phyloP scores from a whole-genome alignment of 2,797 vertebrate species.

The Enteromius argenteus region DNA sequence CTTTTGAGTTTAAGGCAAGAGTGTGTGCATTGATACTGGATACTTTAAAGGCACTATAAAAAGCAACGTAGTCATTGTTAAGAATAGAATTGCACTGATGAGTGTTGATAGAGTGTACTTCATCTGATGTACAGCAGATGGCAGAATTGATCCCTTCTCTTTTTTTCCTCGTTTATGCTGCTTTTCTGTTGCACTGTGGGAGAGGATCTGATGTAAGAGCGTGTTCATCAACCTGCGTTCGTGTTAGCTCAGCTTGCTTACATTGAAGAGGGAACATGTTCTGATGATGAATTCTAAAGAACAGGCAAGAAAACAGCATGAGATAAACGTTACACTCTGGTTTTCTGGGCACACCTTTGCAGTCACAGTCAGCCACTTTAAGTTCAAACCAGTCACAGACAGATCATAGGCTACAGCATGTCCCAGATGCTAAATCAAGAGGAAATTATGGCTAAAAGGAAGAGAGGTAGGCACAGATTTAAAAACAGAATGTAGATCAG shows the following conservation, averaged over 20 bases:
- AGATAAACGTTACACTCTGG: background rate
- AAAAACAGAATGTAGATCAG: conserved; percentile 18
- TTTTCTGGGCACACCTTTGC: conserved; percentile 34
- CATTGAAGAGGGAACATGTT: background rate
- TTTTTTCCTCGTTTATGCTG: conserved; percentile 1
- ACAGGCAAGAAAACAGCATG: background rate
- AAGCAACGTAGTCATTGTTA: background rate
- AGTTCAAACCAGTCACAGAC: background rate
- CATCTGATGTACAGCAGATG: conserved; percentile 48
- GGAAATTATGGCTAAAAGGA: conserved; percentile 61
- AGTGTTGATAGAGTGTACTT: conserved; percentile 5
- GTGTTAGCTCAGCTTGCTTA: background rate
- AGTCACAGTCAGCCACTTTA: conserved; percentile 27
- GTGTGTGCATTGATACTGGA: background rate
- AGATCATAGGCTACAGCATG: conserved; percentile 47
- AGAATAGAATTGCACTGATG: background rate
- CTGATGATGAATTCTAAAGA: background rate
- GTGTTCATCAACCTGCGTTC: background rate
- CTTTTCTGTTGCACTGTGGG: background rate
- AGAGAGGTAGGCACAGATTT: conserved; percentile 12
- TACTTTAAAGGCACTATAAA: background rate
- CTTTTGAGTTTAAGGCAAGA: background rate
- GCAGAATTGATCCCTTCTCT: conserved; percentile 32
- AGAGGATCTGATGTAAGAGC: conserved; percentile 17
- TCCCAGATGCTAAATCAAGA: conserved; percentile 71